Base-by-base conservation (phyloP, 2,113 vertebrate species). In the Amphiprion ocellaris region DNA sequence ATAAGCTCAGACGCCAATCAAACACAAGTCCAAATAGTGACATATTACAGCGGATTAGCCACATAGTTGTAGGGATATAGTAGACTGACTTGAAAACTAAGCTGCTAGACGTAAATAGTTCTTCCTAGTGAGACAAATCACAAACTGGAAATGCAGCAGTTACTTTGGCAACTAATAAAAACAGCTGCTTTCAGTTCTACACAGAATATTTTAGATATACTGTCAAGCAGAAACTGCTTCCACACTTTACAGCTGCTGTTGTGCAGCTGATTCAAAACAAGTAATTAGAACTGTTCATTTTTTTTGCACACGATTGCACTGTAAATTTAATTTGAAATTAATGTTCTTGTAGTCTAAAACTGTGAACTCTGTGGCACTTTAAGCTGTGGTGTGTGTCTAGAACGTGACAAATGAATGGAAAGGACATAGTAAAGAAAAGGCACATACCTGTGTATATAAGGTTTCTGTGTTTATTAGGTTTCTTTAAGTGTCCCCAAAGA, bases 21-120 rank as follows among this genome's bases (percentile, higher is more conserved):
- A 61, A 77, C 65, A 79, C 54, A 66, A 46, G 44, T 53, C 26
- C 11, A 55, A 58, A 59, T 21, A 72, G 54, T 16, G 47, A 52
- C 1, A 7, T 21, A 66, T 69, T 79, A 64, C 17, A 56, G 53
- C 41, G 62, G 79, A 85, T 79, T 68, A 73, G 59, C 39, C 26
- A n/a, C 26, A 19, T 17, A 65, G 15, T 49, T 81, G 5, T 28
- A 66, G 53, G 63, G 39, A 62, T 68, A 44, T 9, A 30, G 33
- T 28, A 55, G 49, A 24, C 10, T 37, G 6, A 44, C 21, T 71
- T 82, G 5, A 77, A 63, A 69, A 53, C 33, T 5, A n/a, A 54
- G 63, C 54, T 21, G 49, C 71, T 30, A 26, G 16, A 62, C 33
- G 28, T 72, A 30, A 71, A 14, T 12, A 16, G 9, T 37, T 55